Conservation (phyloP, 1,140 invertebrate species). For the Meloidogyne exigua region DNA sequence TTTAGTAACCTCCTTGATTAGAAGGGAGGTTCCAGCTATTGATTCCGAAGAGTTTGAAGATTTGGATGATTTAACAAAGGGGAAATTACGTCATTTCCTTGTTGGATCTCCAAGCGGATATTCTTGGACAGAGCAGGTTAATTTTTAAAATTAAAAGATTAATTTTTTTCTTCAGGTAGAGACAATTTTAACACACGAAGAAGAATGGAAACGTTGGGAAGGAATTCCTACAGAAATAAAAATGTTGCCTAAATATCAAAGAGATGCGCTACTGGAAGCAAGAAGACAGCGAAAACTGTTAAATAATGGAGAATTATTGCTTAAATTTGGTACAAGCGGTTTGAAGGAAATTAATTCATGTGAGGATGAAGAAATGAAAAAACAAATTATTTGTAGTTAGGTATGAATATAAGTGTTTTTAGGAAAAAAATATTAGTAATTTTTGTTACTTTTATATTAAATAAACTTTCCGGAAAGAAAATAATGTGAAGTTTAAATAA, state of each 20-base stretch:
- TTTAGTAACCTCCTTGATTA: slow-evolving; percentile 53
- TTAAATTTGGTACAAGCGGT: background rate
- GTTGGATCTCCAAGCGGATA: slow-evolving; percentile 63
- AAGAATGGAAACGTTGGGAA: slow-evolving; percentile 40
- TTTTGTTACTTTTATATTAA: no score
- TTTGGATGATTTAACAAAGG: slow-evolving; percentile 49
- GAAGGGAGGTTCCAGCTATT: slow-evolving; percentile 58
- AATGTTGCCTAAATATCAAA: slow-evolving; percentile 54
- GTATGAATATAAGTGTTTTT: no score
- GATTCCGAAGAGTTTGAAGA: slow-evolving; percentile 57
- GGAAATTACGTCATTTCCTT: slow-evolving; percentile 58
- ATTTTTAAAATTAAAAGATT: background rate
- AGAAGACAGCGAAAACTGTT: background rate
- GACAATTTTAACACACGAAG: slow-evolving; percentile 55
- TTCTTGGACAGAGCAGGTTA: slow-evolving; percentile 55
- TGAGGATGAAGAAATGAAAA: background rate
- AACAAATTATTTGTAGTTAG: background rate
- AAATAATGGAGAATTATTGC: background rate
- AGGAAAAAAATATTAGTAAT: no score
- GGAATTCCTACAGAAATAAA: slow-evolving; percentile 51
- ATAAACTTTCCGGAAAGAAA: no score
- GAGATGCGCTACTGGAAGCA: slow-evolving; percentile 32
- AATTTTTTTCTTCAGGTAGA: slow-evolving; percentile 40
- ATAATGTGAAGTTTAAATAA: no score
- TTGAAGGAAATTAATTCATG: background rate